Percentiles rank a stretch among this genome's conserved stretches.
Evolutionary conservation across 2,888 invertebrate genomes (phyloP).

Genomic region (Platerodrilus igneus): DNA sequence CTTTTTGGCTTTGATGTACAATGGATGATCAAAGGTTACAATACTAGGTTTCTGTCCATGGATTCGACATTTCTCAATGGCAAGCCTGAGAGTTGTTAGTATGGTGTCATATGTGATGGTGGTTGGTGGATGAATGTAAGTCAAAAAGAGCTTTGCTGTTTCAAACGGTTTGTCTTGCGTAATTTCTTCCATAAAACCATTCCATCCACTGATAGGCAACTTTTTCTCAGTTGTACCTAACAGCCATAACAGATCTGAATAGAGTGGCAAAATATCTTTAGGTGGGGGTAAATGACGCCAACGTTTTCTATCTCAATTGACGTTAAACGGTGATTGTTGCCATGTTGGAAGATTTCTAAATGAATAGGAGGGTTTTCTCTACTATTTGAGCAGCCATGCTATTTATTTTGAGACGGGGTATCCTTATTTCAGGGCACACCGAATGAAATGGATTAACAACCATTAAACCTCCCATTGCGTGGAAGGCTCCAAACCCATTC

Average conservation of each 20-base stretch:
- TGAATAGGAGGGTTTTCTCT: no score
- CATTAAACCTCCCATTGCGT: no score
- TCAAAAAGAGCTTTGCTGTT: constrained; percentile 8
- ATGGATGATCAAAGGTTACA: constrained; percentile 12
- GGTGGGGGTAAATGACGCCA: no score
- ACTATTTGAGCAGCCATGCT: no score
- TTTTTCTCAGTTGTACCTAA: constrained; percentile 6
- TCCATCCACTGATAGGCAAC: constrained; percentile 16
- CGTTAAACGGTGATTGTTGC: no score
- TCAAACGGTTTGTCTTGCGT: constrained; percentile 2
- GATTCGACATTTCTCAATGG: constrained; percentile 7
- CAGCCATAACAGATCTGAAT: constrained; percentile 5
- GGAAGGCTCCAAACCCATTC: no score
- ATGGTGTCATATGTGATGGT: constrained; percentile 9
- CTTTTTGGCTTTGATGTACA: constrained; percentile 30
- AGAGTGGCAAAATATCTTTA: neutral
- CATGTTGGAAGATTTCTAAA: no score
- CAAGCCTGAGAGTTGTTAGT: constrained; percentile 4
- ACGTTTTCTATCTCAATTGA: no score
- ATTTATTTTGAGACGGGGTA: no score
- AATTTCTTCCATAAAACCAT: constrained; percentile 9
- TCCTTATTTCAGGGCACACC: no score
- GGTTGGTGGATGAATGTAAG: constrained; percentile 4
- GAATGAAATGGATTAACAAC: no score
- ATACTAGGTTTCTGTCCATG: constrained; percentile 4